Percentiles rank a stretch among this genome's conserved stretches.
Conservation (phyloP, 2,888 invertebrate species). For the Eulithis testata region DNA sequence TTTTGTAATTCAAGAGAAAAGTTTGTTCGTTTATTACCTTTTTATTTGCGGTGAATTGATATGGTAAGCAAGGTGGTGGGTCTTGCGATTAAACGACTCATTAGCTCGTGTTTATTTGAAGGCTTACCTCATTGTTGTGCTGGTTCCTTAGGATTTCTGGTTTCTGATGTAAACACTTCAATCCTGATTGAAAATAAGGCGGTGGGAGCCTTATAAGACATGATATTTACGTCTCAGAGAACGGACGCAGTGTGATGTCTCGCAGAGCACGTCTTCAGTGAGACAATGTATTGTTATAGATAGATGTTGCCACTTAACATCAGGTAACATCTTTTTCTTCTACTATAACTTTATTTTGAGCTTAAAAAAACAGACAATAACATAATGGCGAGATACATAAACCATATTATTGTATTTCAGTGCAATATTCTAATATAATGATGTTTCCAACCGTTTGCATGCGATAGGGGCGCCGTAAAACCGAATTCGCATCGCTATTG, state of each 20-base stretch:
- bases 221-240: no score
- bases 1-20: slow-evolving; percentile 50
- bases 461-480: slow-evolving; percentile 50
- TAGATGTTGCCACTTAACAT: no score
- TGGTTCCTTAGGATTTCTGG: not conserved
- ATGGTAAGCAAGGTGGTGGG: slow-evolving; percentile 60
- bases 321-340: no score
- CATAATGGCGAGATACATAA: not conserved
- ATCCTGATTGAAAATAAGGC: no score
- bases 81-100: slow-evolving; percentile 61
- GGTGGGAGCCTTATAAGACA: no score
- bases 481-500: slow-evolving; percentile 57
- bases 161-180: not conserved
- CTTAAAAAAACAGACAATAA: no score
- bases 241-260: no score
- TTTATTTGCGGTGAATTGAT: slow-evolving; percentile 62
- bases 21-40: slow-evolving; percentile 54
- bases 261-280: no score
- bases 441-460: slow-evolving; percentile 47
- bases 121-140: slow-evolving; percentile 7
- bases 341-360: no score
- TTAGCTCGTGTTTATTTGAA: slow-evolving; percentile 52
- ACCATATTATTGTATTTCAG: slow-evolving; percentile 8
- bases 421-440: slow-evolving; percentile 26
- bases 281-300: no score